Percentiles rank a stretch among this genome's conserved stretches.
Conservation (phyloP, 2,113 vertebrate species). For the Rhombomys opimus region DNA sequence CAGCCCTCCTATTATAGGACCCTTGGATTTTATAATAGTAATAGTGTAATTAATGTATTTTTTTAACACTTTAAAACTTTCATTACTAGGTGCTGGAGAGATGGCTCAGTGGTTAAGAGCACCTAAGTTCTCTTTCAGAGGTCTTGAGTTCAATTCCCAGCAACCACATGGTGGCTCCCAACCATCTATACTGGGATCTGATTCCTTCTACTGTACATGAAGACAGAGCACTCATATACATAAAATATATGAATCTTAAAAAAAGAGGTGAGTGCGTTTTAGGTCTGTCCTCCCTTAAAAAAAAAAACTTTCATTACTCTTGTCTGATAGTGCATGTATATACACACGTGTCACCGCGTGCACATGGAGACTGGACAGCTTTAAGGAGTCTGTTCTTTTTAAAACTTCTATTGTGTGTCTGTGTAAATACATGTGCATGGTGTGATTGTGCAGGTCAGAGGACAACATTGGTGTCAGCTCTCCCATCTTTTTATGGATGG, state of each 20-base stretch:
- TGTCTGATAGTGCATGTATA: neutral
- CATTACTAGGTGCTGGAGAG: too few relatives aligned
- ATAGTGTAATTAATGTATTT: neutral
- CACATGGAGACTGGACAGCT: neutral
- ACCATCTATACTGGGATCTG: too few relatives aligned
- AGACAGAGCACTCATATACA: too few relatives aligned
- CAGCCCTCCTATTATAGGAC: neutral
- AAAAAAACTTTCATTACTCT: too few relatives aligned
- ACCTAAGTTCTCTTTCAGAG: too few relatives aligned
- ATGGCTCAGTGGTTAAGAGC: too few relatives aligned
- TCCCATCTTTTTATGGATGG: neutral
- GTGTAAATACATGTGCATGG: neutral
- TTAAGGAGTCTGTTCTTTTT: neutral
- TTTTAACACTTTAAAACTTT: neutral
- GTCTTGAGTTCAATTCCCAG: too few relatives aligned
- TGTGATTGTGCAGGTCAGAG: neutral
- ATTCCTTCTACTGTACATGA: too few relatives aligned
- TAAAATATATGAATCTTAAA: too few relatives aligned
- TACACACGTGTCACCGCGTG: neutral
- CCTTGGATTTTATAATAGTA: neutral
- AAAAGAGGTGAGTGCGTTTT: too few relatives aligned
- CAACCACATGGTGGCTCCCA: too few relatives aligned
- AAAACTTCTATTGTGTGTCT: neutral
- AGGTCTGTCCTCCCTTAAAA: too few relatives aligned
- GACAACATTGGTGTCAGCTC: neutral